Conservation (phyloP, 2,888 invertebrate species). For the Malthinus seriepunctatus region DNA sequence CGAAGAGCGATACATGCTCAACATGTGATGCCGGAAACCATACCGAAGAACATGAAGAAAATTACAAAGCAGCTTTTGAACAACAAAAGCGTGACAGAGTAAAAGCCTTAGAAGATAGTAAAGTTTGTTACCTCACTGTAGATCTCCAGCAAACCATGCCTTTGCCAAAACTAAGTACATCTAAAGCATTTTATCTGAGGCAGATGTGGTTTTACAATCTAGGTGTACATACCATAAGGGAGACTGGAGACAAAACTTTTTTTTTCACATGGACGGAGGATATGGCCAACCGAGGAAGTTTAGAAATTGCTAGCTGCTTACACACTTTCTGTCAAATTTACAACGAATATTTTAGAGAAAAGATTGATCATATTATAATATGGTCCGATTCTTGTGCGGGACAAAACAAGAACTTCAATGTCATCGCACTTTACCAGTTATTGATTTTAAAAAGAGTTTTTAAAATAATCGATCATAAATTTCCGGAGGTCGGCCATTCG, state of each 20-base stretch:
- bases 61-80: conserved; percentile 1
- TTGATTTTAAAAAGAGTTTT: neutral
- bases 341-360: neutral
- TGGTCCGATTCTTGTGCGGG: conserved; percentile 42
- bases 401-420: no score
- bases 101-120: neutral
- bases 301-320: neutral
- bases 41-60: conserved; percentile 9
- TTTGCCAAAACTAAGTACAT: neutral
- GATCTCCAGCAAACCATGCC: no score
- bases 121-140: neutral
- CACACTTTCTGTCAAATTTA: neutral
- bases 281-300: neutral
- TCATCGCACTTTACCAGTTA: neutral
- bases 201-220: conserved; percentile 5
- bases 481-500: conserved; percentile 1
- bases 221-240: neutral
- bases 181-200: neutral
- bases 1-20: conserved; percentile 9
- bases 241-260: neutral
- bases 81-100: neutral
- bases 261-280: conserved; percentile 10
- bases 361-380: conserved; percentile 20
- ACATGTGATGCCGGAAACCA: conserved; percentile 3
- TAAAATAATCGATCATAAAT: conserved; percentile 1